A percentile compares a stretch with the other conserved stretches of the same genome.
Evolutionary conservation across 2,113 vertebrate genomes (phyloP).

Genomic region (Corythoichthys intestinalis): DNA sequence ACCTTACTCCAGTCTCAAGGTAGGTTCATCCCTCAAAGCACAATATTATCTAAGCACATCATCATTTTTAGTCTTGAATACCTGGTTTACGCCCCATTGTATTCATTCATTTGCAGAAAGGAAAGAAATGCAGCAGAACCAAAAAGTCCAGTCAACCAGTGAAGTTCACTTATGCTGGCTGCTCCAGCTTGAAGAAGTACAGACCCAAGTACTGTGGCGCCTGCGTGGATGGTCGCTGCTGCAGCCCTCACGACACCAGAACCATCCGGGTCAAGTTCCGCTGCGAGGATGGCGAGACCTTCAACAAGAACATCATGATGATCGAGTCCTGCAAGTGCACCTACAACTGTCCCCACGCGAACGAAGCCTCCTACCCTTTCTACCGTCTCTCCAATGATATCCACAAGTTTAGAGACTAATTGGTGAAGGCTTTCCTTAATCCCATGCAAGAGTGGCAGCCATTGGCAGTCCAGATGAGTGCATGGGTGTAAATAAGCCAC

Average conservation of each 20-base stretch:
- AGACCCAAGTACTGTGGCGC: slow-evolving; percentile 92
- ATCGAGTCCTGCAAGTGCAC: slow-evolving; percentile 97
- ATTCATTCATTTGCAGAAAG: slow-evolving; percentile 78
- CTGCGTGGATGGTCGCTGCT: slow-evolving; percentile 93
- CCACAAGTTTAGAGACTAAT: slow-evolving; percentile 97
- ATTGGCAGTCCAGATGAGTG: slow-evolving; percentile 44
- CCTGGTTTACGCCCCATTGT: slow-evolving; percentile 22
- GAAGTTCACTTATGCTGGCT: slow-evolving; percentile 88
- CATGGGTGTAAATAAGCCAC: slow-evolving; percentile 56
- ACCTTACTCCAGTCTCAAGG: slow-evolving; percentile 84
- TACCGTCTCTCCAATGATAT: slow-evolving; percentile 97
- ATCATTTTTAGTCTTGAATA: background rate
- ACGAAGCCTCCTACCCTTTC: slow-evolving; percentile 86
- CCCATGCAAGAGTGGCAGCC: slow-evolving; percentile 36
- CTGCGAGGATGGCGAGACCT: slow-evolving; percentile 91
- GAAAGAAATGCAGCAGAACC: slow-evolving; percentile 94
- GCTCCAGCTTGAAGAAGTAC: slow-evolving; percentile 92
- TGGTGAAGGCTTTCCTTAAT: slow-evolving; percentile 27
- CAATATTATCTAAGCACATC: background rate
- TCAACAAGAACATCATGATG: slow-evolving; percentile 97
- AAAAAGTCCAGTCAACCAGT: slow-evolving; percentile 82
- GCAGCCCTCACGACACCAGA: slow-evolving; percentile 88
- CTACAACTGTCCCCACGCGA: slow-evolving; percentile 86
- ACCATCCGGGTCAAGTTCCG: slow-evolving; percentile 93
- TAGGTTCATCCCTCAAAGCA: slow-evolving; percentile 61